Base-by-base conservation (phyloP, 2,113 vertebrate genomes). In the Phainopepla nitens region DNA sequence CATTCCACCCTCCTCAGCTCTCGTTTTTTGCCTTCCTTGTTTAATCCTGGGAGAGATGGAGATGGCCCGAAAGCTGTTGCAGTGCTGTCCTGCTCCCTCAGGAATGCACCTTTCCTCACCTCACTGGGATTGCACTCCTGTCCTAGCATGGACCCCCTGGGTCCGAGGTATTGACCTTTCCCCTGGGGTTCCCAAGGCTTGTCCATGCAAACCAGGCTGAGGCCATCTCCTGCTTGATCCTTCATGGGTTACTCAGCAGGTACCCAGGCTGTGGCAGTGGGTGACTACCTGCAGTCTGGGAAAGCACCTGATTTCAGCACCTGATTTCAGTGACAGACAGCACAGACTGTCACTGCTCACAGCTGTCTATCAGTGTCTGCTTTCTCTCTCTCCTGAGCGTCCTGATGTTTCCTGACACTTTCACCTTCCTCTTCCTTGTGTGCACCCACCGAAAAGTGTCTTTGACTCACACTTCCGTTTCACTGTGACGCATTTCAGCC, bases 391-490 rank as follows among this genome's bases (percentile, higher is more conserved):
- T 90, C 7, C 0, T 27, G 10, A 89, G 45, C 6, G 4, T 65
- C 64, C 45, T 89, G 64, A 89, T 89, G 39, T 50, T 90, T 87
- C 54, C 80, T 81, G 89, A 61, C 93, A 70, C 47, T 83, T 93
- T 76, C 53, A 76, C 57, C 66, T 95, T 86, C 58, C 41, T 53
- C n/a, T 72, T 90, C 80, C 80, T 72, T 65, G 45, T 36, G 72
- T 3, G 3, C 20, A 42, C 87, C 51, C 76, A 65, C 51, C 45
- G 77, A 50, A 95, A 69, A 42, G 28, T 45, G 62, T 53, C 45
- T 89, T 90, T 87, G 64, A 50, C 68, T 94, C 87, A 27, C n/a
- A 7, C 50, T 91, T 45, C 45, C 0, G 0, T 60, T 83, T 28
- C 42, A 18, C 47, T 0, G 0, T 89, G 89, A 89, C 1, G 5